Evolutionary conservation across 2,888 invertebrate genomes (phyloP).

Genomic region (Drosophila mettleri): DNA sequence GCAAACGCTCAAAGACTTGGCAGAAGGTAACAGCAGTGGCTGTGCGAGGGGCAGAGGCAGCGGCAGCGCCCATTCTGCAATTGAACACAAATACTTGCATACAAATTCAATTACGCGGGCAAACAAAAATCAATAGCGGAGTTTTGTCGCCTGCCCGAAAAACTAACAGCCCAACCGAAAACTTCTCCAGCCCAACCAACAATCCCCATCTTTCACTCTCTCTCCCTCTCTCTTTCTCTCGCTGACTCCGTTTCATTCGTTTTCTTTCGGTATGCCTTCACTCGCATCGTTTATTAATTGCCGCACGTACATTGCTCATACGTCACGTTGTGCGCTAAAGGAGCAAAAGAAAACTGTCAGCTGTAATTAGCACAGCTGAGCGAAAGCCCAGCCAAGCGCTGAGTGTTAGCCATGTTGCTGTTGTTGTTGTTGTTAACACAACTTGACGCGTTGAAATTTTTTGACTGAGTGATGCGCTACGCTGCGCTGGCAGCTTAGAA

Average conservation of each 20-base stretch:
- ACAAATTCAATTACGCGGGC: constrained; percentile 73
- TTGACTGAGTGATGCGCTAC: constrained; percentile 74
- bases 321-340: constrained; percentile 67
- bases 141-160: constrained; percentile 32
- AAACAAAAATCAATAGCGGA: constrained; percentile 73
- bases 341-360: constrained; percentile 70
- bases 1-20: constrained; percentile 35
- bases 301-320: constrained; percentile 78
- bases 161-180: background rate
- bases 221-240: background rate
- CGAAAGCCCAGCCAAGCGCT: constrained; percentile 52
- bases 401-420: constrained; percentile 41
- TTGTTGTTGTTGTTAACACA: constrained; percentile 61
- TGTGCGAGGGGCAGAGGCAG: constrained; percentile 6
- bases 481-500: constrained; percentile 57
- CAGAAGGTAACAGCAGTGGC: too few relatives aligned
- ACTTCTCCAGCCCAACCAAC: background rate
- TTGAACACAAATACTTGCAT: constrained; percentile 63
- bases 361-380: constrained; percentile 78
- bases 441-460: constrained; percentile 74
- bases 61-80: constrained; percentile 39
- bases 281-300: constrained; percentile 67
- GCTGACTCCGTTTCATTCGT: background rate
- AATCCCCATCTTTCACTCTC: background rate
- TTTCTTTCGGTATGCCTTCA: background rate